Base-by-base conservation (phyloP, 1,140 invertebrate species). In the Zaprionus inermis region DNA sequence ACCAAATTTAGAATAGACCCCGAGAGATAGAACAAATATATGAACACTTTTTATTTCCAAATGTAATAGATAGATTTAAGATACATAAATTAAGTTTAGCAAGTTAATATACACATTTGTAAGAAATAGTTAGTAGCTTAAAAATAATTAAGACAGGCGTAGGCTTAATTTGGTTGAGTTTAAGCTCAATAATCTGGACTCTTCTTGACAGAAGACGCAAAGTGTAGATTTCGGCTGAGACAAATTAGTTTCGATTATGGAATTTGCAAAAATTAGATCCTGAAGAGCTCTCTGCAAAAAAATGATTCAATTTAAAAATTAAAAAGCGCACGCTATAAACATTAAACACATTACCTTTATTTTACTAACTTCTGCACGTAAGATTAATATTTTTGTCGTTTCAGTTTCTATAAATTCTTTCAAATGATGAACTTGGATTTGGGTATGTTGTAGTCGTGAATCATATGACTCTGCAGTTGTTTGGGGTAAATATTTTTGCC, bases 341-440 rank as follows among this genome's bases (percentile, higher is more conserved):
- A 18, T 1, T 1, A 46, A 2, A 7, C 18, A 34, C 36, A 34
- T 65, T 79, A 73, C 78, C 72, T 71, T 79, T 20, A 79, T 32
- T 74, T 79, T 79, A 28, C 60, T 58, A 32, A 79, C 70, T 65
- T 79, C 78, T 36, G 71, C 70, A 22, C 78, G 72, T 3, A 79
- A 65, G 30, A 68, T 71, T 71, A 79, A 65, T 18, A 79, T 79
- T 80, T 79, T 79, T 5, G 67, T 79, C 30, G 79, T 78, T 0
- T 60, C 78, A 34, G 55, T 18, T 22, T 66, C 36, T 56, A 79
- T 71, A 14, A 34, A 57, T 5, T 16, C 38, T 65, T 38, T 79
- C 18, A 79, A 65, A 20, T 52, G 16, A 36, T 52, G 20, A 3
- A 79, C 60, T 75, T 79, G 54, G 5, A 28, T 34, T 51, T 60